Conservation (phyloP, 2,797 vertebrate genomes). For the Acomys russatus region DNA sequence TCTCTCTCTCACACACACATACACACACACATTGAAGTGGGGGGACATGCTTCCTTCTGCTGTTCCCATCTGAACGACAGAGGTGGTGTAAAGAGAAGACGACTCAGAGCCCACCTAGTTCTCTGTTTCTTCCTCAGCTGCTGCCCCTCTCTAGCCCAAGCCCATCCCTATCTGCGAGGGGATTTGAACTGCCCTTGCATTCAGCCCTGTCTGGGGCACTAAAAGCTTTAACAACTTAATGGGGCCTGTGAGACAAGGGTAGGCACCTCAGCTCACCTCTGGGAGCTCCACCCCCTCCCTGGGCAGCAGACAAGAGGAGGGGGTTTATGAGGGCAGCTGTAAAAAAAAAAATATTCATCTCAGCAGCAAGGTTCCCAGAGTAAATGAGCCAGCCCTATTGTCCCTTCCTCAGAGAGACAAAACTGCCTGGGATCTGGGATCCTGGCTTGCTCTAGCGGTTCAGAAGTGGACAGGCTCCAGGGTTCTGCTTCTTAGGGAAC, state of each 20-base stretch:
- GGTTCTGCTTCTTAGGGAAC: slow-evolving; percentile 57
- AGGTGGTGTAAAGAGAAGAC: background rate
- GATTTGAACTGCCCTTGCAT: slow-evolving; percentile 91
- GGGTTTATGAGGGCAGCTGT: slow-evolving; percentile 70
- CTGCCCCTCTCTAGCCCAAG: slow-evolving; percentile 62
- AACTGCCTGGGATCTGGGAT: background rate
- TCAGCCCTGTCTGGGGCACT: slow-evolving; percentile 72
- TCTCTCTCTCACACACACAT: background rate
- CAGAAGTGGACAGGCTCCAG: slow-evolving; percentile 63
- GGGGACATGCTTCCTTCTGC: background rate
- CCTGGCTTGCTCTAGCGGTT: slow-evolving; percentile 63
- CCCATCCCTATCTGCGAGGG: slow-evolving; percentile 74
- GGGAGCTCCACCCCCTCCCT: slow-evolving; percentile 55
- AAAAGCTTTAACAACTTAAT: slow-evolving; percentile 88
- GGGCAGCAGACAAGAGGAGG: slow-evolving; percentile 62
- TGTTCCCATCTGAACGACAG: background rate
- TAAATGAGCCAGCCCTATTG: slow-evolving; percentile 44
- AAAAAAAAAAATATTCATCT: slow-evolving; percentile 79
- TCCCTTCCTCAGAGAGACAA: slow-evolving; percentile 60
- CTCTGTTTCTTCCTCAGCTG: background rate
- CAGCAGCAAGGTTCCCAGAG: slow-evolving; percentile 45
- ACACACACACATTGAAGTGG: too few species aligned
- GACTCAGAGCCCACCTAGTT: slow-evolving; percentile 14
- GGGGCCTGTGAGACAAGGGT: slow-evolving; percentile 62
- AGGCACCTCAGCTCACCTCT: slow-evolving; percentile 48